These are phyloP conservation scores for Bugulina stolonifera DNA, from an alignment of 2,888 invertebrate genomes.

Conservation along the genomic window DNA sequence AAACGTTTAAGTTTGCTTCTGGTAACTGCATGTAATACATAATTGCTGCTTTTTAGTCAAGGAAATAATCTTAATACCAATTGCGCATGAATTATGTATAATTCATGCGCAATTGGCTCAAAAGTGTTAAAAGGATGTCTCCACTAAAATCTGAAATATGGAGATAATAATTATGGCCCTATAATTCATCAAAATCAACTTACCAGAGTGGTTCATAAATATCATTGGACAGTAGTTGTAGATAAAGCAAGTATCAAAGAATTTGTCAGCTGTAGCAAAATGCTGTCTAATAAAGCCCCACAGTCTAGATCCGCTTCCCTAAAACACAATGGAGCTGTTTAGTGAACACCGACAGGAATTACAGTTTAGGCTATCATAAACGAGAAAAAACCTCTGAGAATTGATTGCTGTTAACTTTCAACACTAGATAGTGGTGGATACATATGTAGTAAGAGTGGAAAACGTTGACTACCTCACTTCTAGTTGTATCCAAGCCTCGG, in stretches of 20 bases:
- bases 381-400: too few species aligned
- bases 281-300: constrained; percentile 72
- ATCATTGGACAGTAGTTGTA: constrained; percentile 85
- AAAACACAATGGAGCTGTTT: too few species aligned
- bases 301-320: constrained; percentile 67
- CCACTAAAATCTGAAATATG: not conserved
- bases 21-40: too few species aligned
- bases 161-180: not conserved
- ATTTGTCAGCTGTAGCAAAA: constrained; percentile 64
- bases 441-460: not conserved
- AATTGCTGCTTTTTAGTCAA: too few species aligned
- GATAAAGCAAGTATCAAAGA: constrained; percentile 73
- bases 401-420: too few species aligned
- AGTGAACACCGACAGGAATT: too few species aligned
- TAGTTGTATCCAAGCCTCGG: constrained; percentile 66
- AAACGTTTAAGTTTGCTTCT: too few species aligned
- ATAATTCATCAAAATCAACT: constrained; percentile 33
- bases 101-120: too few species aligned
- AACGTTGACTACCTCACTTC: constrained; percentile 60
- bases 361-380: too few species aligned
- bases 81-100: too few species aligned
- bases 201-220: constrained; percentile 70
- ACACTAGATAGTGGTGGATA: not conserved
- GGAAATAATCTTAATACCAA: too few species aligned
- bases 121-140: too few species aligned